These are phyloP conservation scores for Coremacera marginata DNA, from an alignment of 2,888 invertebrate genomes.

Conservation along the genomic window DNA sequence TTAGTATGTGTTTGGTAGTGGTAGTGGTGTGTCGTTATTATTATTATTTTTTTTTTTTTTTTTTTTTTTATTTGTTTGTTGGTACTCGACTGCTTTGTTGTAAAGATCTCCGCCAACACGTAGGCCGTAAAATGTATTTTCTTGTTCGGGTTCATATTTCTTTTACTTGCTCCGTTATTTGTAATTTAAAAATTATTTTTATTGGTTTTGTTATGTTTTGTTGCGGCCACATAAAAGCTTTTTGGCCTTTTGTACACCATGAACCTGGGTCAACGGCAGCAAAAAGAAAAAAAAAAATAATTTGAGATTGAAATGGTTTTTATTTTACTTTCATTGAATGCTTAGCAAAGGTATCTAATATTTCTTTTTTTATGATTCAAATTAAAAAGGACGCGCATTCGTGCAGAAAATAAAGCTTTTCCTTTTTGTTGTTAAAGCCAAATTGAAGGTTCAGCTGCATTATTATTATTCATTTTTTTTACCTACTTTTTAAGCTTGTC, in stretches of 20 bases:
- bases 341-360: background rate
- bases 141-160: no score
- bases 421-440: no score
- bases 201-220: conserved; percentile 24
- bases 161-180: background rate
- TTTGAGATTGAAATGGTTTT: background rate
- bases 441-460: no score
- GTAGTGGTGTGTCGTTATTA: background rate
- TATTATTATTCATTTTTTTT: no score
- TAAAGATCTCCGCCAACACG: background rate
- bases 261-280: no score
- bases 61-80: background rate
- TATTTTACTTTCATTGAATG: conserved; percentile 14
- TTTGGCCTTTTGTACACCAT: no score
- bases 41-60: background rate
- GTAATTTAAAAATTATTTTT: conserved; percentile 32
- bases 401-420: no score
- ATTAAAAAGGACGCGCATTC: no score
- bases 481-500: no score
- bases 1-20: background rate
- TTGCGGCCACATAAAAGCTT: background rate
- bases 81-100: background rate
- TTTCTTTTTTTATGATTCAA: no score
- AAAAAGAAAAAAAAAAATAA: background rate
- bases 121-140: conserved; percentile 32